Percentiles rank a stretch among this genome's conserved stretches.
These are phyloP conservation scores for Drosophila orena DNA, from an alignment of 1,140 invertebrate species.

Conservation along the genomic window DNA sequence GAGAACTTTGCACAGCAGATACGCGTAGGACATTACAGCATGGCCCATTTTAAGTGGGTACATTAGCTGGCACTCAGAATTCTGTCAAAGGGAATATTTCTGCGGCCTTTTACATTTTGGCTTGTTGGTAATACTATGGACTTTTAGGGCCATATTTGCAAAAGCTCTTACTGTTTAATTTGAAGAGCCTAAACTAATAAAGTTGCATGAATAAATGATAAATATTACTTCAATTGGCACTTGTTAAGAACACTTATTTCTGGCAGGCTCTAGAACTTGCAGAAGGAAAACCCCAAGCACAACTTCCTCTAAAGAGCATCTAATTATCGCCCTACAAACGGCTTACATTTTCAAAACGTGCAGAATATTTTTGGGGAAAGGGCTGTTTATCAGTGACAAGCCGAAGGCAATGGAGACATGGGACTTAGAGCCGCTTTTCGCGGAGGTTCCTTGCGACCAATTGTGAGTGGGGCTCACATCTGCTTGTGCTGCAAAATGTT, in stretches of 20 bases:
- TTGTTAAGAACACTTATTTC: too few species aligned
- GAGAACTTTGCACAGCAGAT: slow-evolving; percentile 57
- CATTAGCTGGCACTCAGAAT: slow-evolving; percentile 5
- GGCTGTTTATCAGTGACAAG: slow-evolving; percentile 60
- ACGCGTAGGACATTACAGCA: slow-evolving; percentile 12
- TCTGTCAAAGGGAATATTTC: background rate
- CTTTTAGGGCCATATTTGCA: too few species aligned
- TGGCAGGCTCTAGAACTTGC: too few species aligned
- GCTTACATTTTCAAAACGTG: slow-evolving; percentile 10
- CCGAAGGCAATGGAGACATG: slow-evolving; percentile 37
- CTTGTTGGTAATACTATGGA: background rate
- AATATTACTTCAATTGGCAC: too few species aligned
- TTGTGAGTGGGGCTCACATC: slow-evolving; percentile 2
- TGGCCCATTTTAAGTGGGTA: slow-evolving; percentile 13
- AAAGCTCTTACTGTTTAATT: background rate
- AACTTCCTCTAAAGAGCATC: slow-evolving; percentile 28
- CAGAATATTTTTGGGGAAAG: background rate
- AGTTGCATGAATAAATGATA: too few species aligned
- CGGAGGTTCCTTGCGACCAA: background rate
- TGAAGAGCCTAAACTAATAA: background rate
- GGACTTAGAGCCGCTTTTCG: slow-evolving; percentile 13
- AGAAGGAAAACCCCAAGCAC: too few species aligned
- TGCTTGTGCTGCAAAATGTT: slow-evolving; percentile 40
- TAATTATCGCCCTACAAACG: slow-evolving; percentile 14
- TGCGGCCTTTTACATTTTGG: background rate